Conservation (phyloP, 2,797 vertebrate species). For the Pseudomugil tenellus region DNA sequence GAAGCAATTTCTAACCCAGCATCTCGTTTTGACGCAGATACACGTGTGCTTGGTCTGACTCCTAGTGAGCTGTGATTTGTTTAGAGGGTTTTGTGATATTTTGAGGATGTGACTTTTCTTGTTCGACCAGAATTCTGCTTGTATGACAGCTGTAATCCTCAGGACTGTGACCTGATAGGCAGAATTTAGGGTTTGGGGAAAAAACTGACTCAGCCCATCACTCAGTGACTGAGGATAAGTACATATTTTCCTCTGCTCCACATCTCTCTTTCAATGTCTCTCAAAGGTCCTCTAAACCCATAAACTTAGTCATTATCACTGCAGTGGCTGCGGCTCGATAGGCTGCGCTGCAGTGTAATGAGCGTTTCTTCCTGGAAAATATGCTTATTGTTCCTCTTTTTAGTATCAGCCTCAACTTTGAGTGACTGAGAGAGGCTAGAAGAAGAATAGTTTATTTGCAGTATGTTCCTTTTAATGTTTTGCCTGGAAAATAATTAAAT, state of each 20-base stretch:
- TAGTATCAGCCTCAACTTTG: constrained; percentile 1
- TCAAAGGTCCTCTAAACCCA: constrained; percentile 47
- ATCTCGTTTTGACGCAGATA: constrained; percentile 16
- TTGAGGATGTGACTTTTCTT: constrained; percentile 73
- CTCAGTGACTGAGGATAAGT: constrained; percentile 52
- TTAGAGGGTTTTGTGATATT: constrained; percentile 70
- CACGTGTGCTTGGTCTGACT: constrained; percentile 26
- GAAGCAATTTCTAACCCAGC: constrained; percentile 11
- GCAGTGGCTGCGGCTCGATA: constrained; percentile 20
- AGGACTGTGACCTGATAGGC: constrained; percentile 37
- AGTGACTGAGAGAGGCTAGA: not conserved
- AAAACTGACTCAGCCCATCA: constrained; percentile 61
- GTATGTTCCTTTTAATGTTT: not conserved
- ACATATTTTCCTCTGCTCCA: constrained; percentile 30
- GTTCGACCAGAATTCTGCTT: constrained; percentile 61
- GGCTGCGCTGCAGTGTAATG: constrained; percentile 27
- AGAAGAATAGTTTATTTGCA: not conserved
- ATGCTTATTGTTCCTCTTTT: constrained; percentile 6
- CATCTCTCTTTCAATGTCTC: constrained; percentile 13
- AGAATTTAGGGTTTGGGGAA: constrained; percentile 71
- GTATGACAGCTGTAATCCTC: constrained; percentile 61
- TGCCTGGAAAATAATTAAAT: not conserved
- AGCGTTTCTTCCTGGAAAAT: constrained; percentile 22
- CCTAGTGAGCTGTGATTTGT: constrained; percentile 58
- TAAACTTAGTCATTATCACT: constrained; percentile 45